These are phyloP conservation scores for Arrhamphus sclerolepis DNA, from an alignment of 2,797 vertebrate species.

Conservation along the genomic window DNA sequence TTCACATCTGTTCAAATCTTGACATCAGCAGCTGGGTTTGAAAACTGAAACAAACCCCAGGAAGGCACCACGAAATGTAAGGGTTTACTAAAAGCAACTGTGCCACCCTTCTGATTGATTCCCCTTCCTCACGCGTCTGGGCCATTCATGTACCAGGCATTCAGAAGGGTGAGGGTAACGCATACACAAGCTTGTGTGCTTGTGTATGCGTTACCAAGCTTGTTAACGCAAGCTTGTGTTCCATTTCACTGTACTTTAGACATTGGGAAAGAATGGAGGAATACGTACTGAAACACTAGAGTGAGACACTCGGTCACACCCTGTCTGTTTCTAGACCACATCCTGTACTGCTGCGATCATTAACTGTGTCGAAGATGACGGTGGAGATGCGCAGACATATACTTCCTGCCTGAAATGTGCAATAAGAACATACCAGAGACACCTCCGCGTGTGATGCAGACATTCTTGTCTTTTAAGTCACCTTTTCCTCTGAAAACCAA, in stretches of 20 bases:
- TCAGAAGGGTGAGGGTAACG: slow-evolving; percentile 22
- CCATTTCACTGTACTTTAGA: slow-evolving; percentile 50
- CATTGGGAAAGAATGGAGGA: slow-evolving; percentile 36
- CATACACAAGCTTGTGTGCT: too few species aligned
- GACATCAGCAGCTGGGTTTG: slow-evolving; percentile 11
- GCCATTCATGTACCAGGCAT: slow-evolving; percentile 33
- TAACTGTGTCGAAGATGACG: slow-evolving; percentile 64
- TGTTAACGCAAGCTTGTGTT: too few species aligned
- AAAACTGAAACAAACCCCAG: slow-evolving; percentile 41
- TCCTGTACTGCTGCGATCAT: slow-evolving; percentile 71
- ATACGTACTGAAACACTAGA: slow-evolving; percentile 26
- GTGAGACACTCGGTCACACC: slow-evolving; percentile 65
- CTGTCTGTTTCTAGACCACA: slow-evolving; percentile 78
- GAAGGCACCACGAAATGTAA: slow-evolving; percentile 12
- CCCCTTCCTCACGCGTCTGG: background rate
- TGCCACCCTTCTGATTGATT: slow-evolving; percentile 21
- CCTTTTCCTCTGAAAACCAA: background rate
- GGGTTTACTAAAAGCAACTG: slow-evolving; percentile 1
- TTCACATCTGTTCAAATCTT: slow-evolving; percentile 44
- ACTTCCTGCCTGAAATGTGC: slow-evolving; percentile 42
- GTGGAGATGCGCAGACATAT: slow-evolving; percentile 31
- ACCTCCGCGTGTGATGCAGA: background rate
- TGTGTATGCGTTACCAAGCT: too few species aligned
- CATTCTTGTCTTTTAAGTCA: background rate
- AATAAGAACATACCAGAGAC: slow-evolving; percentile 11